A percentile compares a stretch with the other conserved stretches of the same genome.
Evolutionary conservation across 2,113 vertebrate species (phyloP).

Genomic region (Leptocoma aspasia): DNA sequence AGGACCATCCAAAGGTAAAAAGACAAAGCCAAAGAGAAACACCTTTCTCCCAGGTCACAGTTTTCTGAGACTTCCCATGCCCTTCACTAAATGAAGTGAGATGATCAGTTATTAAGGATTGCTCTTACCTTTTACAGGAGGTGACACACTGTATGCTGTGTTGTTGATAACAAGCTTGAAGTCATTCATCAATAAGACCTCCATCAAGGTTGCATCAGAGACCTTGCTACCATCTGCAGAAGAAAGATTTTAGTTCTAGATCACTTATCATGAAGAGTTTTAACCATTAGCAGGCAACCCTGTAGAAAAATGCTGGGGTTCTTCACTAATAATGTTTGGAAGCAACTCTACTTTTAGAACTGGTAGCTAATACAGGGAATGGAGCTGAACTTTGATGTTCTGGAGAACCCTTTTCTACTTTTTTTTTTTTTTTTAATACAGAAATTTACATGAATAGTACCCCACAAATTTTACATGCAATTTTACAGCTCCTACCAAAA

Average conservation of each 20-base stretch:
- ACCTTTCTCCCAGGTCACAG: background rate
- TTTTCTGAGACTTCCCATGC: background rate
- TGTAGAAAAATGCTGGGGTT: background rate
- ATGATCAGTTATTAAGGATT: background rate
- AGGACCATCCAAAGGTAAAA: background rate
- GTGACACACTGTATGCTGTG: conserved; percentile 67
- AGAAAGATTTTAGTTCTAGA: background rate
- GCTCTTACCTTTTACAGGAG: conserved; percentile 78
- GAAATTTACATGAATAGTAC: background rate
- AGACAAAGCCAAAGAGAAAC: background rate
- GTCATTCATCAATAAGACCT: conserved; percentile 80
- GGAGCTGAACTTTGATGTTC: background rate
- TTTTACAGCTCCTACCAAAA: background rate
- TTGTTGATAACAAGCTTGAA: conserved; percentile 87
- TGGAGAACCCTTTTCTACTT: background rate
- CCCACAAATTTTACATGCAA: background rate
- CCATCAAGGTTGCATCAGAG: conserved; percentile 77
- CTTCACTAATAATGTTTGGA: background rate
- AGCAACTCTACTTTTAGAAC: background rate
- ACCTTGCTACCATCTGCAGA: conserved; percentile 82
- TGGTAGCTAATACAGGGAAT: background rate
- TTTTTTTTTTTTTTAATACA: background rate
- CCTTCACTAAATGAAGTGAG: background rate
- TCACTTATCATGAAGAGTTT: background rate
- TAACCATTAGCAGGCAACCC: background rate